phyloP scores from a whole-genome alignment of 2,888 invertebrate species.

The Proisotoma minuta region DNA sequence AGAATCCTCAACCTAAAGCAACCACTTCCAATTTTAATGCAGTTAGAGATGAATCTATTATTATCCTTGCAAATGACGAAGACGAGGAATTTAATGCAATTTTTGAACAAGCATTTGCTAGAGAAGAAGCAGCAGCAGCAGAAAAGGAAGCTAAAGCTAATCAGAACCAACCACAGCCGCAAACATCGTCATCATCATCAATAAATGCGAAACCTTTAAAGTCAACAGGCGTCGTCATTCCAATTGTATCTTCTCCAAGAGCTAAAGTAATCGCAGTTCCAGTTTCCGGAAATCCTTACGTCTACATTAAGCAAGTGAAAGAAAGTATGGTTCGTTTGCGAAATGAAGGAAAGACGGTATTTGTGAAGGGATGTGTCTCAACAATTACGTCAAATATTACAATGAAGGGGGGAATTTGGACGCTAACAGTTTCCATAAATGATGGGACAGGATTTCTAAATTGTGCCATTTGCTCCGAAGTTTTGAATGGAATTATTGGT shows the following conservation, averaged over 20 bases:
- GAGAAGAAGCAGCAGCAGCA: background rate
- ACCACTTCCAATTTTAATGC: too few species aligned
- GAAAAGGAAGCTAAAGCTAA: background rate
- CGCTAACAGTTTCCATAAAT: slow-evolving; percentile 51
- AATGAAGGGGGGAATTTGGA: slow-evolving; percentile 50
- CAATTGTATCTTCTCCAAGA: too few species aligned
- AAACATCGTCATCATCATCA: background rate
- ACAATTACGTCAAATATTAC: slow-evolving; percentile 51
- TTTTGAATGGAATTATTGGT: slow-evolving; percentile 36
- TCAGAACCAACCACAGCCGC: background rate
- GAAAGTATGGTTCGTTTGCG: background rate
- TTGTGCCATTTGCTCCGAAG: slow-evolving; percentile 24
- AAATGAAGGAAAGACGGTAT: slow-evolving; percentile 20
- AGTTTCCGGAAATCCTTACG: slow-evolving; percentile 20
- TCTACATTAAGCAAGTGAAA: slow-evolving; percentile 26
- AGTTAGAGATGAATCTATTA: background rate
- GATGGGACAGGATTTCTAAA: slow-evolving; percentile 51
- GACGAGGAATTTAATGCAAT: slow-evolving; percentile 18
- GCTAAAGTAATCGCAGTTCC: too few species aligned
- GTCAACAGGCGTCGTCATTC: background rate
- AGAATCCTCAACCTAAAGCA: background rate
- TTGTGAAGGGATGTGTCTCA: slow-evolving; percentile 52
- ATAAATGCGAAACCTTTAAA: background rate
- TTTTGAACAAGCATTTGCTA: slow-evolving; percentile 15
- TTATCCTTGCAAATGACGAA: background rate